Conservation (phyloP, 2,888 invertebrate genomes). For the Leucophenga maculata region DNA sequence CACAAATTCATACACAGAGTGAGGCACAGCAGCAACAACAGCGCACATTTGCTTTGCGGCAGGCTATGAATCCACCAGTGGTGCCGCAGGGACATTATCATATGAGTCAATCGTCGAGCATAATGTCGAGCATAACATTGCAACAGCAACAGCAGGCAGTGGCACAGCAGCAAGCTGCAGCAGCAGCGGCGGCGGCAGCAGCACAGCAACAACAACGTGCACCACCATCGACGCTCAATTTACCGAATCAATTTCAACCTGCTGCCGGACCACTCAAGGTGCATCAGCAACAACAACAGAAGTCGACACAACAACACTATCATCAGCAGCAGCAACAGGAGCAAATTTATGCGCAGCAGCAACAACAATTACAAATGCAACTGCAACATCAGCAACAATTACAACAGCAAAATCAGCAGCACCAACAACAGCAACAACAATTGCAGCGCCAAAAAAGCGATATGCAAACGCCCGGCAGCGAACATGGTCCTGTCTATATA, state of each 20-base stretch:
- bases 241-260: conserved; percentile 71
- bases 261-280: conserved; percentile 69
- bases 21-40: conserved; percentile 78
- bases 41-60: conserved; percentile 78
- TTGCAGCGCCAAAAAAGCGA: conserved; percentile 63
- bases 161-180: conserved; percentile 42
- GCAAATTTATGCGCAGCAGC: conserved; percentile 54
- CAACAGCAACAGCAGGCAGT: conserved; percentile 50
- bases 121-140: conserved; percentile 63
- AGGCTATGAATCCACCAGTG: conserved; percentile 77
- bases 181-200: conserved; percentile 55
- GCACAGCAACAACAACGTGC: conserved; percentile 60
- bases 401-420: conserved; percentile 48
- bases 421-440: conserved; percentile 57
- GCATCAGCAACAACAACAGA: conserved; percentile 56
- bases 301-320: conserved; percentile 48
- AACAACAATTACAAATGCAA: conserved; percentile 55
- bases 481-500: conserved; percentile 71
- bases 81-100: conserved; percentile 72
- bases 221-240: conserved; percentile 70
- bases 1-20: conserved; percentile 77
- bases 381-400: conserved; percentile 56
- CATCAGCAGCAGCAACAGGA: conserved; percentile 51
- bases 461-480: conserved; percentile 66
- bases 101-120: conserved; percentile 70